Base-by-base conservation (phyloP, 2,797 vertebrate genomes). In the Liparis tanakae region DNA sequence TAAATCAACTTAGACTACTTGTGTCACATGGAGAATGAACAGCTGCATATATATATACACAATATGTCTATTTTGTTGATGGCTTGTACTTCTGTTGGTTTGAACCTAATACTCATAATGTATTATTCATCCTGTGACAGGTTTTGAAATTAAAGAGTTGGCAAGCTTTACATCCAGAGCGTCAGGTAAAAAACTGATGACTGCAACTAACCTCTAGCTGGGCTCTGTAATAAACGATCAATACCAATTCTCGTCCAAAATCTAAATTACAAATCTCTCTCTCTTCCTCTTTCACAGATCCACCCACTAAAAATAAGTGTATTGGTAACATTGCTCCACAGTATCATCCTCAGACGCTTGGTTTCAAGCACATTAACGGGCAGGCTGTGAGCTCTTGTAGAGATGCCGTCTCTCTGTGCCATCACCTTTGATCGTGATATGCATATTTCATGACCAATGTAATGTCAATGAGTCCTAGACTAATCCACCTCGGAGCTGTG, bases 381-480 rank as follows among this genome's bases (percentile, higher is more conserved):
- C 71, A 78, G 85, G 81, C 83, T 79, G 74, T 17, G 82, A 81
- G 76, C 80, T 80, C 86, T 84, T 83, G 88, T 84, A 70, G 82
- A 84, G 88, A 91, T 79, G 82, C 70, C 43, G 44, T 77, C 87
- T 90, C 86, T 85, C 79, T 85, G 22, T 67, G 74, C 79, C 79
- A 64, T 88, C 86, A 88, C 88, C 91, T 94, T 93, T 93, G 89
- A 94, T 92, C 88, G 86, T 85, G 81, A 85, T 89, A 91, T 94
- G 87, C 90, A 94, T 94, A 92, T 94, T 94, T 94, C 91, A 95
- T 93, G 91, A 88, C 79, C 85, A 79, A 85, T 88, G 89, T 93
- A 92, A 94, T 93, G 92, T 91, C 92, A 92, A 91, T 92, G 92
- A 93, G 89, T 91, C 87, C 88, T 82, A 82, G 80, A 91, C 85